A percentile compares a stretch with the other conserved stretches of the same genome.
These are phyloP conservation scores for Marisa cornuarietis DNA, from an alignment of 1,140 invertebrate genomes.

Conservation along the genomic window DNA sequence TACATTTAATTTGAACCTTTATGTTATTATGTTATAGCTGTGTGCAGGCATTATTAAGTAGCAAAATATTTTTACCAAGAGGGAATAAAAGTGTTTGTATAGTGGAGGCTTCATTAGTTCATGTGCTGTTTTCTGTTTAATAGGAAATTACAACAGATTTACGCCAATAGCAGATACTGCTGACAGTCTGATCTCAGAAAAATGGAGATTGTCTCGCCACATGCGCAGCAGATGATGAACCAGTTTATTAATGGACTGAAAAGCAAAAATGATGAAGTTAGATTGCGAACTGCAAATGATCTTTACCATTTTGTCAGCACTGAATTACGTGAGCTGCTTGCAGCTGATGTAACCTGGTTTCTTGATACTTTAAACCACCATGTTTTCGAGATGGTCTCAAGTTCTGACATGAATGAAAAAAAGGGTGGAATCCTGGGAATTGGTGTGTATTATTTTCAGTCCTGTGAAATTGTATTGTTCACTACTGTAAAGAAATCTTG, in stretches of 20 bases:
- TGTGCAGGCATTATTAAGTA: no score
- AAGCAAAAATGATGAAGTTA: conserved; percentile 84
- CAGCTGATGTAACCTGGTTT: conserved; percentile 88
- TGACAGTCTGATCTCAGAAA: background rate
- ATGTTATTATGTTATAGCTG: no score
- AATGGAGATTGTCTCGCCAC: background rate
- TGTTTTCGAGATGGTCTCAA: conserved; percentile 95
- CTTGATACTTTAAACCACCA: conserved; percentile 96
- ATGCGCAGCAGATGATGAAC: conserved; percentile 10
- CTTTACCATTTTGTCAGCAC: conserved; percentile 91
- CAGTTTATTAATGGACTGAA: conserved; percentile 73
- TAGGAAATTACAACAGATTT: background rate
- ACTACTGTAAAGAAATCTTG: no score
- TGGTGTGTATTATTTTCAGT: conserved; percentile 67
- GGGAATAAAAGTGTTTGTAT: no score
- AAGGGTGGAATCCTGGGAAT: conserved; percentile 96
- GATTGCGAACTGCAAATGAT: conserved; percentile 86
- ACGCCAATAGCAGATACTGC: background rate
- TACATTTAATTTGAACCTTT: no score
- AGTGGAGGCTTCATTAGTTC: background rate
- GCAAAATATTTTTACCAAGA: no score
- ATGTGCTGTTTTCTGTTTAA: background rate
- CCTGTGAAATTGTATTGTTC: no score
- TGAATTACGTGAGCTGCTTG: conserved; percentile 85
- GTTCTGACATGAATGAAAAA: conserved; percentile 90